Evolutionary conservation across 2,113 vertebrate genomes (phyloP).

Genomic region (Abramis brama): DNA sequence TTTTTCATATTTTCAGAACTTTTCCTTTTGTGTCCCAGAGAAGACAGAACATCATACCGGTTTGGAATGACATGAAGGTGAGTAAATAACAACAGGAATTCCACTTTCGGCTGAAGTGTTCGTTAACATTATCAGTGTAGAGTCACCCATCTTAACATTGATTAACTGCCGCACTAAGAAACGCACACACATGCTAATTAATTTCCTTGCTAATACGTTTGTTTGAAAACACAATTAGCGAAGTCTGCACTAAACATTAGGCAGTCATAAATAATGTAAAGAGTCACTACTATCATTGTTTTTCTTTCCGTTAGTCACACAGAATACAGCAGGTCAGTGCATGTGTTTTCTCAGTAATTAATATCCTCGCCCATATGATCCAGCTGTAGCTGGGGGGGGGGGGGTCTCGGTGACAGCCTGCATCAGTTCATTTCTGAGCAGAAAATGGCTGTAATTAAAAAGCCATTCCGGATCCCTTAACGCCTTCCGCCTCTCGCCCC

Average conservation of each 20-base stretch:
- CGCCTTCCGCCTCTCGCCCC: background rate
- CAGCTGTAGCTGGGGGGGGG: slow-evolving; percentile 17
- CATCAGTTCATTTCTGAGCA: slow-evolving; percentile 44
- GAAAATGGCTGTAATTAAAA: slow-evolving; percentile 56
- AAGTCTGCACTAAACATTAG: background rate
- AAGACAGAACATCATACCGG: background rate
- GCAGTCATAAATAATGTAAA: slow-evolving; percentile 30
- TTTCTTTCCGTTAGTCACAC: background rate
- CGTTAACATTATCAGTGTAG: background rate
- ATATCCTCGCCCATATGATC: slow-evolving; percentile 37
- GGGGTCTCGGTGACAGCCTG: slow-evolving; percentile 33
- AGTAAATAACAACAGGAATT: background rate
- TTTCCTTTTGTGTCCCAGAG: background rate
- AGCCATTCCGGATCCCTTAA: slow-evolving; percentile 48
- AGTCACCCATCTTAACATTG: background rate
- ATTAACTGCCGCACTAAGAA: background rate
- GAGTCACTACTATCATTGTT: slow-evolving; percentile 39
- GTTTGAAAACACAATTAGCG: slow-evolving; percentile 37
- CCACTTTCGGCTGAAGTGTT: background rate
- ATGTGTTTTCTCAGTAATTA: slow-evolving; percentile 53
- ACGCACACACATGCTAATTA: slow-evolving; percentile 18
- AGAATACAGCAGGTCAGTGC: slow-evolving; percentile 14
- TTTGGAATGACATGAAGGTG: background rate
- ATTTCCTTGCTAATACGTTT: slow-evolving; percentile 34
- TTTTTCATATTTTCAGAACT: background rate